Evolutionary conservation across 2,797 vertebrate genomes (phyloP).

Genomic region (Myotis daubentonii): DNA sequence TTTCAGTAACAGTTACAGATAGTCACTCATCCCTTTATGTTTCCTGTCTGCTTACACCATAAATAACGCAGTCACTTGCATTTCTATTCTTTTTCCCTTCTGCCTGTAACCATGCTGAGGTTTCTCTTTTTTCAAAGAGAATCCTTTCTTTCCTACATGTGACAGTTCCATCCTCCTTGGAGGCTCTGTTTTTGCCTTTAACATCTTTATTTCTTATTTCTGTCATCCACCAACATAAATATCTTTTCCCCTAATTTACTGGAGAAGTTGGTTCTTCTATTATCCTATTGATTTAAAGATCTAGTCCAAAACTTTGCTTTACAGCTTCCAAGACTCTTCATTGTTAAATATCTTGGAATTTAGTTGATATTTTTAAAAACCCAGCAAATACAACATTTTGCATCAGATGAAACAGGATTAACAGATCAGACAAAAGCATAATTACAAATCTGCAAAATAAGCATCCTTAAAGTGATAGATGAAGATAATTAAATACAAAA

Average conservation of each 20-base stretch:
- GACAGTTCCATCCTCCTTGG: neutral
- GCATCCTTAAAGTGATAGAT: neutral
- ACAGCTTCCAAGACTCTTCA: neutral
- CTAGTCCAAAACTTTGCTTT: neutral
- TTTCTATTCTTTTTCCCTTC: neutral
- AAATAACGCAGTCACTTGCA: neutral
- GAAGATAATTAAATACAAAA: neutral
- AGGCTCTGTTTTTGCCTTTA: neutral
- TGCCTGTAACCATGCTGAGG: neutral
- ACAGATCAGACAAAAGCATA: neutral
- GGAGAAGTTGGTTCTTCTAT: neutral
- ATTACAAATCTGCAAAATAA: neutral
- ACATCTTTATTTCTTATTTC: neutral
- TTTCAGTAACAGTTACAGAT: neutral
- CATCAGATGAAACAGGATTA: neutral
- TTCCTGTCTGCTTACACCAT: neutral
- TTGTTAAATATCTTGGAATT: conserved; percentile 2
- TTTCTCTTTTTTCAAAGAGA: neutral
- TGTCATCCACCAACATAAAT: neutral
- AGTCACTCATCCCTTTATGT: neutral
- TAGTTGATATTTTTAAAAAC: neutral
- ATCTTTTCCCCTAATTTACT: neutral
- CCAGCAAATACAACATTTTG: neutral
- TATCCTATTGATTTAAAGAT: conserved; percentile 6
- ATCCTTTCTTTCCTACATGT: neutral